phyloP scores from a whole-genome alignment of 2,888 invertebrate genomes.

The Papilio protenor region DNA sequence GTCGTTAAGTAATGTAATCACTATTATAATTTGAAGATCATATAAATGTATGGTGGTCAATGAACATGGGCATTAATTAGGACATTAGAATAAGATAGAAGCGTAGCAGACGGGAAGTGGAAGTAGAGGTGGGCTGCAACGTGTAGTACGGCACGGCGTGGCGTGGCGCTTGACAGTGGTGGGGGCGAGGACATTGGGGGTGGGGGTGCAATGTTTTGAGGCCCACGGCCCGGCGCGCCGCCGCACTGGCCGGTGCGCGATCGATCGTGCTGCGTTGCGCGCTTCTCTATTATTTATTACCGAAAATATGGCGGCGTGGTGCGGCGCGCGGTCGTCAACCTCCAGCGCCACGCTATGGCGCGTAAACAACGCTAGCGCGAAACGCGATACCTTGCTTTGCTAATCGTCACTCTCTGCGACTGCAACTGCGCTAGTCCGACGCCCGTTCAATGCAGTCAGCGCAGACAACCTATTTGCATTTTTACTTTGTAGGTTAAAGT shows the following conservation, averaged over 20 bases:
- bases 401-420: conserved; percentile 4
- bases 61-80: background rate
- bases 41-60: background rate
- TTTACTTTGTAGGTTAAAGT: background rate
- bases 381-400: conserved; percentile 33
- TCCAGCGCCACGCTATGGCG: conserved; percentile 39
- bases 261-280: conserved; percentile 77
- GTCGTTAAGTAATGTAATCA: background rate
- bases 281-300: conserved; percentile 80
- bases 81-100: background rate
- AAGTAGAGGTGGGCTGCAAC: conserved; percentile 37
- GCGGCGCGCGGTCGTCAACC: conserved; percentile 35
- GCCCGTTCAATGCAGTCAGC: background rate
- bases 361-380: conserved; percentile 41
- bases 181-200: conserved; percentile 48
- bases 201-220: conserved; percentile 44
- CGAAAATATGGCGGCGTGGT: conserved; percentile 65
- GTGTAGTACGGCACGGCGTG: conserved; percentile 42
- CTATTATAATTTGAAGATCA: background rate
- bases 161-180: conserved; percentile 48
- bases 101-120: conserved; percentile 38
- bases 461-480: background rate
- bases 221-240: conserved; percentile 60
- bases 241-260: conserved; percentile 70
- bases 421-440: conserved; percentile 7